A percentile compares a stretch with the other conserved stretches of the same genome.
phyloP scores from a whole-genome alignment of 2,888 invertebrate genomes.

The Malthinus flaveolus region DNA sequence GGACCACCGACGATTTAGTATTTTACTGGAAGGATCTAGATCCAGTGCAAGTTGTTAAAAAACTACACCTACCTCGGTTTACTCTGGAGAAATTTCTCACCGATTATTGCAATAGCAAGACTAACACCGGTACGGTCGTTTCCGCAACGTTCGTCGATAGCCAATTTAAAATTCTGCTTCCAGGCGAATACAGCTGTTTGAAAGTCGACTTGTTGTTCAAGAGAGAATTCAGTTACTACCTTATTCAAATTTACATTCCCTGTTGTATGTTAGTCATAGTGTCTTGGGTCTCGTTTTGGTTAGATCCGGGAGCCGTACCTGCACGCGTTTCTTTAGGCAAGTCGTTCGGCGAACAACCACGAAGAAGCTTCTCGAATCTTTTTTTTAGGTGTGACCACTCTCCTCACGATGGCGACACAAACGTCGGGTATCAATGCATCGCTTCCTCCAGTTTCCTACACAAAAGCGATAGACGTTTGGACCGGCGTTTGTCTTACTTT shows the following conservation, averaged over 20 bases:
- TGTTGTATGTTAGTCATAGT: constrained; percentile 98
- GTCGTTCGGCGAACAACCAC: constrained; percentile 5
- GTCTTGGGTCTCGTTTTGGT: constrained; percentile 97
- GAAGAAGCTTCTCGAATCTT: too few species aligned
- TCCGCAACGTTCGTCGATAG: background rate
- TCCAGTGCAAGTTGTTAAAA: constrained; percentile 94
- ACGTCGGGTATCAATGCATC: constrained; percentile 96
- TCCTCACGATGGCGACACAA: constrained; percentile 97
- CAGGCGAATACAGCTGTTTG: constrained; percentile 97
- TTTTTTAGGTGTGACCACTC: constrained; percentile 82
- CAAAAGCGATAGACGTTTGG: constrained; percentile 98
- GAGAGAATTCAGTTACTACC: constrained; percentile 98
- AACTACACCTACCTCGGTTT: constrained; percentile 91
- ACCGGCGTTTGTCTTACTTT: constrained; percentile 97
- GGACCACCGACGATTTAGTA: constrained; percentile 95
- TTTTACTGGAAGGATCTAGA: constrained; percentile 96
- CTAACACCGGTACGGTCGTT: constrained; percentile 80
- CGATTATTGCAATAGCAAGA: constrained; percentile 95
- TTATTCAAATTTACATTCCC: constrained; percentile 99
- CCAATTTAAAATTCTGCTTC: background rate
- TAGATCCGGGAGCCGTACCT: constrained; percentile 94
- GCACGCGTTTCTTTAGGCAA: constrained; percentile 90
- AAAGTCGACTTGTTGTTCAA: constrained; percentile 95
- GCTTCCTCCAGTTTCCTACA: constrained; percentile 96
- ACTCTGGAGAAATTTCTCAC: constrained; percentile 93